Percentiles rank a stretch among this genome's conserved stretches.
Evolutionary conservation across 2,113 vertebrate species (phyloP).

Genomic region (Notothenia rossii): DNA sequence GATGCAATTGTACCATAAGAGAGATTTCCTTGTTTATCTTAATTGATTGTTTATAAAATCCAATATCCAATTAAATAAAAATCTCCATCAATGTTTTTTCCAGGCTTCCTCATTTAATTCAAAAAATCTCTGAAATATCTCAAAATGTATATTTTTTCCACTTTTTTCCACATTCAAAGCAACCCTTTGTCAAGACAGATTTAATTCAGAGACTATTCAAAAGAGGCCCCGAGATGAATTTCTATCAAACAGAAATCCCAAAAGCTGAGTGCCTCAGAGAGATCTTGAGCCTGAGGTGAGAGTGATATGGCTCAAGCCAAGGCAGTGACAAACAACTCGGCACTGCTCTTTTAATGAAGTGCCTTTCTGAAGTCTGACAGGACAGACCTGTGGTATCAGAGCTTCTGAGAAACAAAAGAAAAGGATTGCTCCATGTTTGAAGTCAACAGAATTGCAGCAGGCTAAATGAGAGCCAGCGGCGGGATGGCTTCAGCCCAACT

Average conservation of each 20-base stretch:
- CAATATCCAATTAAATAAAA: not conserved
- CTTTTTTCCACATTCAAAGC: slow-evolving; percentile 42
- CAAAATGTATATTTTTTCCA: slow-evolving; percentile 16
- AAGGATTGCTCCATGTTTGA: slow-evolving; percentile 66
- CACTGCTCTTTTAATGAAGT: slow-evolving; percentile 76
- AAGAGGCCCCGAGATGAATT: slow-evolving; percentile 10
- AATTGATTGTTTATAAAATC: not conserved
- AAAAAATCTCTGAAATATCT: not conserved
- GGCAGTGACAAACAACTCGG: slow-evolving; percentile 63
- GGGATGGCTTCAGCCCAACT: slow-evolving; percentile 79
- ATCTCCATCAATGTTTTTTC: slow-evolving; percentile 9
- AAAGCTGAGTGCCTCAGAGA: slow-evolving; percentile 26
- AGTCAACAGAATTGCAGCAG: slow-evolving; percentile 64
- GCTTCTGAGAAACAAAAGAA: slow-evolving; percentile 63
- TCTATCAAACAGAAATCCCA: slow-evolving; percentile 10
- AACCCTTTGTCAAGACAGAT: slow-evolving; percentile 15
- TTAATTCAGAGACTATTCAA: slow-evolving; percentile 5
- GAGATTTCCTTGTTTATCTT: not conserved
- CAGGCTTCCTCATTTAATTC: slow-evolving; percentile 21
- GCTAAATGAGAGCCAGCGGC: slow-evolving; percentile 65
- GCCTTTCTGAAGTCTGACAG: slow-evolving; percentile 66
- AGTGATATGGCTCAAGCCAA: slow-evolving; percentile 42
- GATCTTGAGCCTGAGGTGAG: slow-evolving; percentile 45
- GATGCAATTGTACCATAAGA: not conserved
- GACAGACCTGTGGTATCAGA: slow-evolving; percentile 66